Evolutionary conservation across 2,888 invertebrate species (phyloP).

Genomic region (Horisme vitalbata): DNA sequence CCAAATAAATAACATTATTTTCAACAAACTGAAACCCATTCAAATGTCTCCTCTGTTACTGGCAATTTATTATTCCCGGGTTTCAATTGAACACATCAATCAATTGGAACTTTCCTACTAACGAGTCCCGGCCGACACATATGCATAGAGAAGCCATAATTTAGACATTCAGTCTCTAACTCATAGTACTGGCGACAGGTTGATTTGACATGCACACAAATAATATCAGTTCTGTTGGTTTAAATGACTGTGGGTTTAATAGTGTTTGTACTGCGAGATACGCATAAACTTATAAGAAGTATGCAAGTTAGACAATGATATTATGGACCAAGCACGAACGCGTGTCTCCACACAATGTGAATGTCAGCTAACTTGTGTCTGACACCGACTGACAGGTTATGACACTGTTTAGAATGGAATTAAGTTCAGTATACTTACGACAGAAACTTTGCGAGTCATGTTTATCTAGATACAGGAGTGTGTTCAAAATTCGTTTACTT

Average conservation of each 20-base stretch:
- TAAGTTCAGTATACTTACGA: constrained; percentile 1
- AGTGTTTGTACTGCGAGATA: constrained; percentile 1
- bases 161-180: constrained; percentile 68
- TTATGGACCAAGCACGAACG: constrained; percentile 5
- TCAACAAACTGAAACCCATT: constrained; percentile 15
- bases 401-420: constrained; percentile 23
- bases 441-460: constrained; percentile 1
- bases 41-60: constrained; percentile 26
- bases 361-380: neutral
- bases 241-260: constrained; percentile 17
- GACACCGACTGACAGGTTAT: constrained; percentile 28
- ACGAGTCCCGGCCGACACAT: constrained; percentile 67
- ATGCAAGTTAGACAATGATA: too few relatives aligned
- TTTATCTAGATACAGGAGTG: neutral
- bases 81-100: constrained; percentile 49
- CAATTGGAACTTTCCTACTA: constrained; percentile 49
- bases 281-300: too few relatives aligned
- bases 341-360: constrained; percentile 23
- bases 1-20: constrained; percentile 22
- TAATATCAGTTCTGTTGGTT: constrained; percentile 50
- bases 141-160: constrained; percentile 76
- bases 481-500: too few relatives aligned
- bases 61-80: constrained; percentile 19
- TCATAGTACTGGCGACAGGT: constrained; percentile 66
- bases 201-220: constrained; percentile 66